Percentiles rank a stretch among this genome's conserved stretches.
These are phyloP conservation scores for Leptodactylus fallax DNA, from an alignment of 2,797 vertebrate species.

Conservation along the genomic window DNA sequence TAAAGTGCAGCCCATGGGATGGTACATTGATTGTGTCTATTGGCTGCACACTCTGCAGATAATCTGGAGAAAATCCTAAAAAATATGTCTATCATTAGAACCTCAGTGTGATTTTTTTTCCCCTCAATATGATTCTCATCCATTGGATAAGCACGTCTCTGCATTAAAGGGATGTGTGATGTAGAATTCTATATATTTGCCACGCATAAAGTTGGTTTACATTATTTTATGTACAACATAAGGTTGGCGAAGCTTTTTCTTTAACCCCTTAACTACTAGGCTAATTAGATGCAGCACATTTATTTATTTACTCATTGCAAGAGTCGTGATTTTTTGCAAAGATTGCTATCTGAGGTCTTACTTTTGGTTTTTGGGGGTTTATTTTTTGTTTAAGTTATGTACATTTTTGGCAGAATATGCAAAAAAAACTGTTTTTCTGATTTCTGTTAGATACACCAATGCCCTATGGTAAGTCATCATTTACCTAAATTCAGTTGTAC, in stretches of 20 bases:
- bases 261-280: neutral
- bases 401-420: too few species aligned
- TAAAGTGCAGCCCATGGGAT: neutral
- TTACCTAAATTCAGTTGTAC: too few species aligned
- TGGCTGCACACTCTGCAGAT: conserved; percentile 16
- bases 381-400: too few species aligned
- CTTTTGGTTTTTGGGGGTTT: too few species aligned
- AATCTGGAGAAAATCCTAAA: conserved; percentile 34
- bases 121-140: conserved; percentile 5
- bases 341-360: too few species aligned
- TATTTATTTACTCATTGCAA: too few species aligned
- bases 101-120: conserved; percentile 24
- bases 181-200: neutral
- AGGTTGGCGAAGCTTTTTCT: neutral
- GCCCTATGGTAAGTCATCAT: too few species aligned
- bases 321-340: too few species aligned
- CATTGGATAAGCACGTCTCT: neutral
- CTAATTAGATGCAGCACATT: too few species aligned
- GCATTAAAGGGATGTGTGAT: neutral
- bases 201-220: neutral
- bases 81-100: conserved; percentile 30
- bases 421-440: too few species aligned
- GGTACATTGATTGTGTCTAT: conserved; percentile 17
- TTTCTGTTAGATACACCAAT: too few species aligned
- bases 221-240: neutral